Conservation (phyloP, 1,140 invertebrate genomes). For the Metaphire vulgaris region DNA sequence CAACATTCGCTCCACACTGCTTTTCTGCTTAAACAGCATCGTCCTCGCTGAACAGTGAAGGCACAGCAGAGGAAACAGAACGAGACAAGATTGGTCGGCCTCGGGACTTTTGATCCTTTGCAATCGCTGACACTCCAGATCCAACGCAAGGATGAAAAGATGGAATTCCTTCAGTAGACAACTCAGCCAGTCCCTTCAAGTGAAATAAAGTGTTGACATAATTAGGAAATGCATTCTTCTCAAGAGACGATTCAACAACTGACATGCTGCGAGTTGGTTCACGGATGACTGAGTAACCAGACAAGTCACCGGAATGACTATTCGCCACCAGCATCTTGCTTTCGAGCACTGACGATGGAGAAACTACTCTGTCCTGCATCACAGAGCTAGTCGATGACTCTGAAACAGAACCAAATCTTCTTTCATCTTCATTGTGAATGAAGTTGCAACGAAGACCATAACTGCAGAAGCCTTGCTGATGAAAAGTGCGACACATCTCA, state of each 20-base stretch:
- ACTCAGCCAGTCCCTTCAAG: too few relatives aligned
- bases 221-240: too few relatives aligned
- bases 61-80: conserved; percentile 16
- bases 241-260: neutral
- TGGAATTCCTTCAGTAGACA: too few relatives aligned
- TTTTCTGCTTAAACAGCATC: too few relatives aligned
- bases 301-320: neutral
- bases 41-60: too few relatives aligned
- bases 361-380: neutral
- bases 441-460: conserved; percentile 98
- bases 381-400: too few relatives aligned
- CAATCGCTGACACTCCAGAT: neutral
- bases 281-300: neutral
- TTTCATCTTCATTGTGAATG: conserved; percentile 69
- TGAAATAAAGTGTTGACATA: too few relatives aligned
- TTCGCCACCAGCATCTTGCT: neutral
- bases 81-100: conserved; percentile 11
- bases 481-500: conserved; percentile 77
- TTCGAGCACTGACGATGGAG: neutral
- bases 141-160: too few relatives aligned
- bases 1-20: too few relatives aligned
- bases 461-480: conserved; percentile 93
- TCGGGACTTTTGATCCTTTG: neutral
- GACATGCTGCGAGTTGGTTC: neutral
- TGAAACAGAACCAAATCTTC: too few relatives aligned